Base-by-base conservation (phyloP, 2,113 vertebrate species). In the Actenoides hombroni region DNA sequence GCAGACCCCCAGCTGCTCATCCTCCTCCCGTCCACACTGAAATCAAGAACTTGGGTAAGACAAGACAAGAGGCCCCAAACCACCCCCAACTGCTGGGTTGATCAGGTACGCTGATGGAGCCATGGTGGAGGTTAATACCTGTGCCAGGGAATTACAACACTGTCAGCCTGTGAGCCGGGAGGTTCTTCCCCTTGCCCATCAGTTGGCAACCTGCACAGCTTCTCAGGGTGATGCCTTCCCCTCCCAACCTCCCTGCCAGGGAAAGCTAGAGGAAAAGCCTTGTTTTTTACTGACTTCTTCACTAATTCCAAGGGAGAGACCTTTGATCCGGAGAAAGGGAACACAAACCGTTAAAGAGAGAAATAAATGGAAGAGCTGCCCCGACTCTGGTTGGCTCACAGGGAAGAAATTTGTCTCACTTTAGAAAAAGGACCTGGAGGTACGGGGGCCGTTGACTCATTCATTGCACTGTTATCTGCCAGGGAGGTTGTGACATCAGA, bases 321-420 rank as follows among this genome's bases (percentile, higher is more conserved):
- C 86, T 95, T 96, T 97, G 95, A 97, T 54, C 77, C 97, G 17
- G 90, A 79, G 94, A 70, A 84, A 93, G 96, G 95, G 35, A 84
- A 97, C 42, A 95, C 82, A 8, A 96, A 96, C 91, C 54, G 96
- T 97, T 97, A 92, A 91, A 53, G 94, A 87, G 95, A 94, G 51
- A 78, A 97, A 98, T 96, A 98, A 97, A 97, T 90, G 97, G 91
- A 91, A 92, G 97, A 59, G 96, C 95, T 91, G 97, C 93, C 90
- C 11, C 21, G 16, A 60, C 95, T 70, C 92, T 54, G 95, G 79
- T 8, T 86, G 97, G 96, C 97, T 97, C 88, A 40, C 78, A 86
- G 97, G 94, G 97, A 97, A 88, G 96, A 92, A 85, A 98, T 98
- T 96, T 98, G 98, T 98, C 98, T 98, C 98, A 98, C 98, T 98